Evolutionary conservation across 2,113 vertebrate species (phyloP).

Genomic region (Archilochus colubris): DNA sequence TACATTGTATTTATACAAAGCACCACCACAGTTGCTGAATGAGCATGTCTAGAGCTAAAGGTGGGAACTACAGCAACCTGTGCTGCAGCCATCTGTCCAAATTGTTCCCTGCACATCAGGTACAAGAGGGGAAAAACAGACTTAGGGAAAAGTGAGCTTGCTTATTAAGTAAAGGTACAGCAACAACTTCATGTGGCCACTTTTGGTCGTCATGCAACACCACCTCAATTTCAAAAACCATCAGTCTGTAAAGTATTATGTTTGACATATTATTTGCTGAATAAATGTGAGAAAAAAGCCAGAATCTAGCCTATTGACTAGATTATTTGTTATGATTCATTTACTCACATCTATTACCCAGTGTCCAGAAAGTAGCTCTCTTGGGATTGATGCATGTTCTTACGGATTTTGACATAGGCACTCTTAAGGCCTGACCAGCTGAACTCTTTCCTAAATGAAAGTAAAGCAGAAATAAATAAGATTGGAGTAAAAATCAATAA

Average conservation of each 20-base stretch:
- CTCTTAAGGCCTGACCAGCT: neutral
- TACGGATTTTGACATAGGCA: neutral
- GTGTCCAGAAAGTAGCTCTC: constrained; percentile 6
- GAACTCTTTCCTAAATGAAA: constrained; percentile 40
- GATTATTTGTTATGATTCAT: constrained; percentile 24
- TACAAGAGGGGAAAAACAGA: neutral
- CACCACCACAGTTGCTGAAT: neutral
- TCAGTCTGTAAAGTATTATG: neutral
- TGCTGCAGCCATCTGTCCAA: neutral
- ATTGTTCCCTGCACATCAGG: neutral
- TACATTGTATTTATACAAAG: neutral
- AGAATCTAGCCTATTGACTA: neutral
- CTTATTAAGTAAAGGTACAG: neutral
- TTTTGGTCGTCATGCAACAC: neutral
- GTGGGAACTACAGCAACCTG: neutral
- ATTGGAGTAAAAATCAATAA: constrained; percentile 59
- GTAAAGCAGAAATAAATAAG: constrained; percentile 54
- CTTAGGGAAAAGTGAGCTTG: neutral
- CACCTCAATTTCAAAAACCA: neutral
- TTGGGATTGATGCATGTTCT: neutral
- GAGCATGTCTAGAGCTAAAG: neutral
- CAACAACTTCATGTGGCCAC: neutral
- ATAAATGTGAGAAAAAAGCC: neutral
- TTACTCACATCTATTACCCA: neutral
- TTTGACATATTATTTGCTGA: neutral